Evolutionary conservation across 2,797 vertebrate species (phyloP).

Genomic region (Anableps anableps): DNA sequence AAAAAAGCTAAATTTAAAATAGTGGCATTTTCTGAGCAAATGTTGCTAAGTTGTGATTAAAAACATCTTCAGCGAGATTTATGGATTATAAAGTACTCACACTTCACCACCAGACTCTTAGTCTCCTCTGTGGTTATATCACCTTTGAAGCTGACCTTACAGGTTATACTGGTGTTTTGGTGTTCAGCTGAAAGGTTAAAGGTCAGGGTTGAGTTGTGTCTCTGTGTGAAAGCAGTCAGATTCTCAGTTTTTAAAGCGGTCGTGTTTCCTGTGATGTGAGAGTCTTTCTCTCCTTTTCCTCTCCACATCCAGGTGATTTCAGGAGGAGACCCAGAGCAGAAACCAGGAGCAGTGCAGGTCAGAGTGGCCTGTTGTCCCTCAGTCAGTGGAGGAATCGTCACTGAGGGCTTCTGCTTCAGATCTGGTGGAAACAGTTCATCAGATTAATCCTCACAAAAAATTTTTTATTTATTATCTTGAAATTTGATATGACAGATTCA

Average conservation of each 20-base stretch:
- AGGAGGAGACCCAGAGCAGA: conserved; percentile 54
- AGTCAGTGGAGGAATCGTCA: conserved; percentile 39
- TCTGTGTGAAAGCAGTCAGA: not conserved
- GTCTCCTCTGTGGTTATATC: conserved; percentile 17
- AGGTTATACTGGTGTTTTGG: conserved; percentile 32
- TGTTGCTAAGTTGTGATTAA: not conserved
- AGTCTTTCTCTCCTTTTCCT: not conserved
- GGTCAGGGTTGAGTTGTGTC: conserved; percentile 44
- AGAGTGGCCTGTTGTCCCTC: conserved; percentile 47
- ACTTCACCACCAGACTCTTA: conserved; percentile 27
- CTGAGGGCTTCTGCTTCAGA: conserved; percentile 46
- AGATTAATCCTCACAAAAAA: not conserved
- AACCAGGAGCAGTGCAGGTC: conserved; percentile 65
- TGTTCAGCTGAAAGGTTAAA: conserved; percentile 42
- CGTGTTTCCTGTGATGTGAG: conserved; percentile 4
- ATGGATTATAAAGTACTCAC: conserved; percentile 45
- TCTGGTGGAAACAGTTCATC: conserved; percentile 16
- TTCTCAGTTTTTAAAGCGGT: not conserved
- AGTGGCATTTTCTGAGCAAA: not conserved
- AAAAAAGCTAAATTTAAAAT: not conserved
- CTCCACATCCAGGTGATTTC: conserved; percentile 56
- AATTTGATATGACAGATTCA: not conserved
- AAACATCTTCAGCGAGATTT: not conserved
- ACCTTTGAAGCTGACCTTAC: conserved; percentile 38
- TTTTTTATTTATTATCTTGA: not conserved